A percentile compares a stretch with the other conserved stretches of the same genome.
Evolutionary conservation across 2,888 invertebrate genomes (phyloP).

Genomic region (Nomada flava): DNA sequence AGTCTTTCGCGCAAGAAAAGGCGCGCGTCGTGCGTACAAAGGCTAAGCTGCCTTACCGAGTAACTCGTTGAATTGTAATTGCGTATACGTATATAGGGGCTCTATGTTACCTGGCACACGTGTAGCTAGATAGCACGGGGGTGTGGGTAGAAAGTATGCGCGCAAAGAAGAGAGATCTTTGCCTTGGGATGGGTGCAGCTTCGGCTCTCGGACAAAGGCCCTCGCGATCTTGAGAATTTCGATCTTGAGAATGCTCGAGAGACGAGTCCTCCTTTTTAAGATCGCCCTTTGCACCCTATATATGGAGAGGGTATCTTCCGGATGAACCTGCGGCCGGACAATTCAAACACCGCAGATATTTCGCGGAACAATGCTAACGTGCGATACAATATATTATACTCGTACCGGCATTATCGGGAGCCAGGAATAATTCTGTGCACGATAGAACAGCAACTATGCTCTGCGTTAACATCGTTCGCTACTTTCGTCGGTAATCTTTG

Average conservation of each 20-base stretch:
- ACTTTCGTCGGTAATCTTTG: too few species aligned
- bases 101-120: background rate
- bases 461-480: too few species aligned
- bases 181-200: constrained; percentile 49
- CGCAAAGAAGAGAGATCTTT: constrained; percentile 49
- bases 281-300: constrained; percentile 39
- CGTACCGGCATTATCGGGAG: too few species aligned
- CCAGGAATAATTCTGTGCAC: background rate
- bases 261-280: constrained; percentile 45
- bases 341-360: constrained; percentile 23
- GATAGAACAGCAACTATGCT: background rate
- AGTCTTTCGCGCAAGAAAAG: constrained; percentile 23
- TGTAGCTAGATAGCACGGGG: background rate
- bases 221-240: constrained; percentile 63
- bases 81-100: background rate
- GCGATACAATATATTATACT: too few species aligned
- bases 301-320: constrained; percentile 30
- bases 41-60: constrained; percentile 17
- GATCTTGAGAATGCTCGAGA: constrained; percentile 58
- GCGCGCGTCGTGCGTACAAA: constrained; percentile 30
- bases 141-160: constrained; percentile 21
- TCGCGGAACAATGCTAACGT: background rate
- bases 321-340: constrained; percentile 21
- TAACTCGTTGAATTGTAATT: constrained; percentile 35
- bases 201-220: constrained; percentile 54